Evolutionary conservation across 2,888 invertebrate species (phyloP), one percentile per base, ranked within the genome.

Genomic region (Sinhomidia bicolor): DNA sequence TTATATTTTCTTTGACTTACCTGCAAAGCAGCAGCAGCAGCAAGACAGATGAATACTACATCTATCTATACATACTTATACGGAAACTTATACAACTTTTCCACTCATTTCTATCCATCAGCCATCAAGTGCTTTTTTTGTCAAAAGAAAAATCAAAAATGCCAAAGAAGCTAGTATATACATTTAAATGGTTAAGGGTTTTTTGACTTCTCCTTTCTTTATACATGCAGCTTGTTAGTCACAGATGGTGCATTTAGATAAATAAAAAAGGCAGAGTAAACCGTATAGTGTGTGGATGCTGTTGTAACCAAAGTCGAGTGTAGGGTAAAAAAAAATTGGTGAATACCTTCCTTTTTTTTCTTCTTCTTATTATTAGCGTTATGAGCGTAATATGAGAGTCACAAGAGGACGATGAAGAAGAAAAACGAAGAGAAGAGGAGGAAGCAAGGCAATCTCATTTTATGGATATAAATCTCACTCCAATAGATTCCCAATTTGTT

Each of bases 401-500:
- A 74, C 60, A 23, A 54, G 47, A 76, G 51, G 54, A 51, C 47
- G 29, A 51, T 23, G n/a, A 71, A 62, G 62, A 71, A n/a, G n/a
- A n/a, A n/a, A 76, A 78, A 17, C 47, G 60, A 44, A 44, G 76
- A 84, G 68, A 20, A 41, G 62, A 85, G 57, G 60, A 62, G 79
- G 32, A 79, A 23, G 79, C 79, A 74, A 76, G 62, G 80, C 74
- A 86, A 80, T 86, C 74, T 86, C 62, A 81, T 81, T 86, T 86
- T 86, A 80, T 86, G 86, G 81, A 60, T 80, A 85, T 85, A 85
- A 85, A 85, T 85, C 78, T 78, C 51, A 85, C 62, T 57, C 54
- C 44, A 47, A 65, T 85, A 47, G 44, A 76, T 62, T 84, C 85
- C 60, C 78, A 62, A 85, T 85, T 83, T 62, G 76, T 47, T 78